These are phyloP conservation scores for Andrena haemorrhoa DNA, from an alignment of 2,888 invertebrate species.

Conservation along the genomic window DNA sequence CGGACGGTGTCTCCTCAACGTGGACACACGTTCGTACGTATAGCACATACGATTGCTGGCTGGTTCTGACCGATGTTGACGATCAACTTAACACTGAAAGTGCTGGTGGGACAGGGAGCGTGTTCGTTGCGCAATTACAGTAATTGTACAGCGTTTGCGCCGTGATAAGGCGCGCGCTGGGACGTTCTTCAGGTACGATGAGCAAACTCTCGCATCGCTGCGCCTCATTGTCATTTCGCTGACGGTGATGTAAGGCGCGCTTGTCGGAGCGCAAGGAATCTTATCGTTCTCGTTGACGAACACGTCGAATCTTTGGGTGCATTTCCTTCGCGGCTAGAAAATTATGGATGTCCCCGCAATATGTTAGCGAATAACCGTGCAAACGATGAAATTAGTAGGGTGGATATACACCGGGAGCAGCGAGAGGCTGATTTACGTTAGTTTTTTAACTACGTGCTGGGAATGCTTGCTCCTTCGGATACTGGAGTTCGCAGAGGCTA, in stretches of 20 bases:
- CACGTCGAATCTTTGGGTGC: neutral
- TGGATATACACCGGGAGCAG: constrained; percentile 1
- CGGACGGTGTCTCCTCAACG: neutral
- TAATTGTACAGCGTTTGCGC: constrained; percentile 33
- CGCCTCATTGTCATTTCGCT: constrained; percentile 12
- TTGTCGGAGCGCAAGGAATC: neutral
- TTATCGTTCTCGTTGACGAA: neutral
- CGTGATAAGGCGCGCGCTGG: constrained; percentile 37
- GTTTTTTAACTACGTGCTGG: constrained; percentile 44
- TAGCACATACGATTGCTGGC: neutral
- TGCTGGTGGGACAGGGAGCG: neutral
- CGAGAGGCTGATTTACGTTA: constrained; percentile 35
- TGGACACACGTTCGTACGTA: neutral
- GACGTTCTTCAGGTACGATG: constrained; percentile 13
- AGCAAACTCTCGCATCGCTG: constrained; percentile 7
- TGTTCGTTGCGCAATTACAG: constrained; percentile 32
- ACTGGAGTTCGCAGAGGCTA: neutral
- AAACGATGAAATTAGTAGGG: constrained; percentile 18
- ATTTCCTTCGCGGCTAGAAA: constrained; percentile 17
- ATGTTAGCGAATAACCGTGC: constrained; percentile 11
- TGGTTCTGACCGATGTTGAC: neutral
- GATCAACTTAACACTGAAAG: constrained; percentile 1
- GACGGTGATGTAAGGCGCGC: neutral
- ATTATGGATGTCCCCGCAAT: constrained; percentile 15
- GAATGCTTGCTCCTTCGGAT: constrained; percentile 16